phyloP scores from a whole-genome alignment of 1,140 invertebrate genomes.

The Sinonovacula constricta region DNA sequence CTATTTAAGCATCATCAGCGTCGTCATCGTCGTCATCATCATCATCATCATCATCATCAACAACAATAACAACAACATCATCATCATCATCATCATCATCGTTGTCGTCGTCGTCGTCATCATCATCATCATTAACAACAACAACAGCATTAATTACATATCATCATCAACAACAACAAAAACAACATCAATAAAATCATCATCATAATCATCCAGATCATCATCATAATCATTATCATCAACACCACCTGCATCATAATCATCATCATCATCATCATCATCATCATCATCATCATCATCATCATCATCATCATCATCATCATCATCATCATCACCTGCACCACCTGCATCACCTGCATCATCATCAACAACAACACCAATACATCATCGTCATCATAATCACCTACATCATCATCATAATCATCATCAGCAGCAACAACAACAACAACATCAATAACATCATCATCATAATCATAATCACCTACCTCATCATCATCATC shows the following conservation, averaged over 20 bases:
- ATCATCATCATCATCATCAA: no score
- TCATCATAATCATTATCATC: no score
- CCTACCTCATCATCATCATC: not conserved
- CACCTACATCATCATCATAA: no score
- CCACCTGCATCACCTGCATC: not conserved
- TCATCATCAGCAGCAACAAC: constrained; percentile 4
- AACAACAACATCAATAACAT: not conserved
- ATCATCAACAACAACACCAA: not conserved
- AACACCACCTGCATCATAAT: no score
- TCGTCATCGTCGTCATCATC: no score
- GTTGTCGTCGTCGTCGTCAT: constrained; percentile 4
- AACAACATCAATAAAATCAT: no score
- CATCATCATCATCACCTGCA: not conserved
- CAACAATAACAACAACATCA: not conserved
- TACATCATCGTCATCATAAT: no score
- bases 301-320: constrained; percentile 4
- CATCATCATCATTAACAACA: not conserved
- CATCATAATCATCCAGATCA: no score
- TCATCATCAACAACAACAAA: not conserved
- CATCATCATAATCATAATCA: constrained; percentile 10
- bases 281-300: constrained; percentile 4
- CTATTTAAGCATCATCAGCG: not conserved
- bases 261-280: no score
- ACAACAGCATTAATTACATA: no score
- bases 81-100: constrained; percentile 4